These are phyloP conservation scores for Scaptomyza hsui DNA, from an alignment of 1,140 invertebrate species.

Conservation along the genomic window DNA sequence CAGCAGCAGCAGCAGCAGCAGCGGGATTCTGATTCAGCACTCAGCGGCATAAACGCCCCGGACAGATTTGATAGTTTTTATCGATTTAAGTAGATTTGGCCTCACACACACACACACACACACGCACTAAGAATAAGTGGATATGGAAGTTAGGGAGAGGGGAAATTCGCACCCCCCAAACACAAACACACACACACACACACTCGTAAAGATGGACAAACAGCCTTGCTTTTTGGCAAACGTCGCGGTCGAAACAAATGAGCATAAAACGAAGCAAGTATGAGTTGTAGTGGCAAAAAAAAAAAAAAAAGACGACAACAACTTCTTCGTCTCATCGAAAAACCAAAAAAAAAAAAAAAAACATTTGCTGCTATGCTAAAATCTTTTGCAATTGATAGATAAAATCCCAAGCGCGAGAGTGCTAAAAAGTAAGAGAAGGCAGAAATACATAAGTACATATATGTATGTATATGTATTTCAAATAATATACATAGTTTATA, in stretches of 20 bases:
- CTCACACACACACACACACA: slow-evolving; percentile 33
- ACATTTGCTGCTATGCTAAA: neutral
- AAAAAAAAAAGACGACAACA: neutral
- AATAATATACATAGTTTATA: neutral
- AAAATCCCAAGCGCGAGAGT: neutral
- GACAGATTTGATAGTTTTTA: slow-evolving; percentile 82
- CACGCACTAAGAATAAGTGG: neutral
- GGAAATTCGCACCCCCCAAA: slow-evolving; percentile 2
- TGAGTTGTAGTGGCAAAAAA: too few species aligned
- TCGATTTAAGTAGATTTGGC: slow-evolving; percentile 79
- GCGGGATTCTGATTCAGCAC: slow-evolving; percentile 23
- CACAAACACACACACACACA: too few species aligned
- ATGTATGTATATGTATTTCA: slow-evolving; percentile 1
- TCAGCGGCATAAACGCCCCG: slow-evolving; percentile 63
- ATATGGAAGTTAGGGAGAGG: neutral
- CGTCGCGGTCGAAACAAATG: slow-evolving; percentile 60
- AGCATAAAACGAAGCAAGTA: slow-evolving; percentile 49
- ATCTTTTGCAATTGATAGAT: slow-evolving; percentile 3
- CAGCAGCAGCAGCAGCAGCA: slow-evolving; percentile 5
- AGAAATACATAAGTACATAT: neutral
- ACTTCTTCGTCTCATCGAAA: slow-evolving; percentile 1
- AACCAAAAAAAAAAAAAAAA: neutral
- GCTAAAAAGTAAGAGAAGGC: neutral
- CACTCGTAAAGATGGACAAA: slow-evolving; percentile 7
- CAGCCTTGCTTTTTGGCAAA: slow-evolving; percentile 51